These are phyloP conservation scores for Torymus auratus DNA, from an alignment of 2,888 invertebrate species.

Conservation along the genomic window DNA sequence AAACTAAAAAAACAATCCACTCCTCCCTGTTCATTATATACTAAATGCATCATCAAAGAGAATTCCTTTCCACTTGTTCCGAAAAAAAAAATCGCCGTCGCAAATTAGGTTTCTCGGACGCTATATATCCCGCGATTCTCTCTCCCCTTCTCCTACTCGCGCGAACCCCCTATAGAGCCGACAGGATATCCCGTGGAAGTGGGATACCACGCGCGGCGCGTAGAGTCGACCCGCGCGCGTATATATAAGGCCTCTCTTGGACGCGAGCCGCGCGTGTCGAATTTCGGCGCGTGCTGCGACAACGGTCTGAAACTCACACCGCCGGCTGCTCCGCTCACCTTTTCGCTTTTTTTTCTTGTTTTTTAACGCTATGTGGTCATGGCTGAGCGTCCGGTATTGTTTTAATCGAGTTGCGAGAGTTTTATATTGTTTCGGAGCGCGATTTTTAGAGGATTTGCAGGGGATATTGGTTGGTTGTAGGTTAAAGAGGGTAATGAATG, in stretches of 20 bases:
- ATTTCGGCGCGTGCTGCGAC: conserved; percentile 74
- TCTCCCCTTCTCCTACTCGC: background rate
- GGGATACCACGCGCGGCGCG: conserved; percentile 47
- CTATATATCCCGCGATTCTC: background rate
- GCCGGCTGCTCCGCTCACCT: background rate
- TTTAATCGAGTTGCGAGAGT: too few species aligned
- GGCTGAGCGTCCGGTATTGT: too few species aligned
- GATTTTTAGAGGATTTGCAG: too few species aligned
- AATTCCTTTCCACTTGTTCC: too few species aligned
- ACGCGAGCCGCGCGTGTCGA: conserved; percentile 65
- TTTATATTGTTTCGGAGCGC: too few species aligned
- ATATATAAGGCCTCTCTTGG: conserved; percentile 65
- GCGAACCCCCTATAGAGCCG: background rate
- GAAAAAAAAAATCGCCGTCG: background rate
- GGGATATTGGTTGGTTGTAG: too few species aligned
- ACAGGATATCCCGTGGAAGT: conserved; percentile 68
- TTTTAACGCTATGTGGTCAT: too few species aligned
- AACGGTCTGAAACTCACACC: conserved; percentile 69
- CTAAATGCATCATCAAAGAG: too few species aligned
- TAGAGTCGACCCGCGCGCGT: conserved; percentile 21
- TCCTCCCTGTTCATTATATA: too few species aligned
- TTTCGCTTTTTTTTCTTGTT: too few species aligned
- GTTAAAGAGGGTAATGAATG: too few species aligned
- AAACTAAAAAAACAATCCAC: too few species aligned
- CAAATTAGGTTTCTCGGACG: conserved; percentile 42